phyloP scores from a whole-genome alignment of 2,888 invertebrate genomes.

The Agonopterix arenella region DNA sequence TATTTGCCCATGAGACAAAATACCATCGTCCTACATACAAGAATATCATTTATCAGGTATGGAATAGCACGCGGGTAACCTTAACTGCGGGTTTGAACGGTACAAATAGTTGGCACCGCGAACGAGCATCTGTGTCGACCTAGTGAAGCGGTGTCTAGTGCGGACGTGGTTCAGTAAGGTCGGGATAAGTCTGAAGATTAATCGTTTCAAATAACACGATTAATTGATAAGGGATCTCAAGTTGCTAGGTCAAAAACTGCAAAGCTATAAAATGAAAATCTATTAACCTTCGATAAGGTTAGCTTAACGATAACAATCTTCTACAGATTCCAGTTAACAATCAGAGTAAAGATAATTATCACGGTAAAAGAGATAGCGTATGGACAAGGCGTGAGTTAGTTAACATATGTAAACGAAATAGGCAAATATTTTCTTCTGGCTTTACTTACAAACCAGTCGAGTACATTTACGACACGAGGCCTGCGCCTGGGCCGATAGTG shows the following conservation, averaged over 20 bases:
- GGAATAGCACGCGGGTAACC: constrained; percentile 55
- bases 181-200: neutral
- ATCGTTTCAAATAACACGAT: too few relatives aligned
- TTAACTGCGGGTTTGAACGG: constrained; percentile 55
- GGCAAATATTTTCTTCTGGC: neutral
- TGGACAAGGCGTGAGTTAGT: neutral
- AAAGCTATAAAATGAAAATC: too few relatives aligned
- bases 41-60: constrained; percentile 51
- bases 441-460: constrained; percentile 15
- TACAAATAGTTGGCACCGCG: constrained; percentile 59
- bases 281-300: too few relatives aligned
- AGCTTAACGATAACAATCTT: too few relatives aligned
- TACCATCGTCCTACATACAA: constrained; percentile 32
- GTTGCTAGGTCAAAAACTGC: too few relatives aligned
- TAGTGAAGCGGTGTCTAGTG: constrained; percentile 48
- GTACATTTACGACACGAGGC: constrained; percentile 26
- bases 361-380: too few relatives aligned
- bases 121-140: constrained; percentile 49
- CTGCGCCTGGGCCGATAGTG: constrained; percentile 32
- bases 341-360: too few relatives aligned
- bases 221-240: too few relatives aligned
- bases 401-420: constrained; percentile 2
- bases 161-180: constrained; percentile 26
- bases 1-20: neutral
- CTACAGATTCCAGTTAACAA: too few relatives aligned